Evolutionary conservation across 2,888 invertebrate genomes (phyloP).

Genomic region (Amphiduros pacificus): DNA sequence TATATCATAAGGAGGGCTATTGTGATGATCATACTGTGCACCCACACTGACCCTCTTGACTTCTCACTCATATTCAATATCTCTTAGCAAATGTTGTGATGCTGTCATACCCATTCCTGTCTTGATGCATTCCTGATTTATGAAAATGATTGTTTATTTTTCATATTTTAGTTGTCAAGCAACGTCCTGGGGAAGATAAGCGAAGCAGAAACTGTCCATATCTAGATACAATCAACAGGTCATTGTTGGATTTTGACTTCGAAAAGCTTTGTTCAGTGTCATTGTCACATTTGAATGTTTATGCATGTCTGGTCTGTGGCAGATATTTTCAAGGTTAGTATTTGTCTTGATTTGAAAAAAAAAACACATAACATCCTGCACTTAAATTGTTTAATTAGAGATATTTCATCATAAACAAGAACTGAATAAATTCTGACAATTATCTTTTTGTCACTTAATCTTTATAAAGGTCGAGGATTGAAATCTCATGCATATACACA

Average conservation of each 20-base stretch:
- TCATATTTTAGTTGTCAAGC: neutral
- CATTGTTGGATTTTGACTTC: slow-evolving; percentile 97
- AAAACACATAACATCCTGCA: too few relatives aligned
- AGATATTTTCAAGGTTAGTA: slow-evolving; percentile 85
- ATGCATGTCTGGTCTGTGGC: slow-evolving; percentile 98
- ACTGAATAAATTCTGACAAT: too few relatives aligned
- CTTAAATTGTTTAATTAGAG: too few relatives aligned
- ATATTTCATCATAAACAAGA: too few relatives aligned
- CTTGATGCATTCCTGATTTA: neutral
- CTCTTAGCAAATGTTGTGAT: too few relatives aligned
- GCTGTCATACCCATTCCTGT: too few relatives aligned
- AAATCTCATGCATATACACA: slow-evolving; percentile 99
- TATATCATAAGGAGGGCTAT: too few relatives aligned
- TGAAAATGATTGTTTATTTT: neutral
- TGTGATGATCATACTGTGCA: too few relatives aligned
- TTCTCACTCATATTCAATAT: too few relatives aligned
- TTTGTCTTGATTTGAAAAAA: neutral
- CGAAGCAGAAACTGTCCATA: slow-evolving; percentile 76
- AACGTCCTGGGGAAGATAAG: slow-evolving; percentile 19
- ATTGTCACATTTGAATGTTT: slow-evolving; percentile 96
- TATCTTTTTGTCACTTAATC: neutral
- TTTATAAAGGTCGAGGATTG: slow-evolving; percentile 75
- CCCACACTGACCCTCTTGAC: too few relatives aligned
- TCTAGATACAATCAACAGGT: slow-evolving; percentile 93
- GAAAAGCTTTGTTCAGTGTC: slow-evolving; percentile 99